These are phyloP conservation scores for Eulithis prunata DNA, from an alignment of 2,888 invertebrate species.

Conservation along the genomic window DNA sequence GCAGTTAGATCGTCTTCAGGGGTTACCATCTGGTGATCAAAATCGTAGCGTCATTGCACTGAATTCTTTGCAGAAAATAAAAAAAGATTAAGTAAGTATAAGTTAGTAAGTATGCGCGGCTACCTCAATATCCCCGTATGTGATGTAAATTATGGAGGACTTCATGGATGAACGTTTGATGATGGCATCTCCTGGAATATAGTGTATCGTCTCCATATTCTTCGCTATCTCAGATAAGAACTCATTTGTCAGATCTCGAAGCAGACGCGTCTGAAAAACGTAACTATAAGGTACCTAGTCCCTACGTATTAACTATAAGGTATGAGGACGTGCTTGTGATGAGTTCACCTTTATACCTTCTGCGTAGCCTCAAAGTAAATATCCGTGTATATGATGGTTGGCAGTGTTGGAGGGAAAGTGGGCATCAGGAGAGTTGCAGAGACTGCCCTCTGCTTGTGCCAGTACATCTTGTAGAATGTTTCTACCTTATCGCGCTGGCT, in stretches of 20 bases:
- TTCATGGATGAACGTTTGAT: slow-evolving; percentile 63
- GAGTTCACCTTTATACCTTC: slow-evolving; percentile 51
- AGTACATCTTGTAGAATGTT: slow-evolving; percentile 75
- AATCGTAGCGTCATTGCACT: background rate
- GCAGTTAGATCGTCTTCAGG: slow-evolving; percentile 73
- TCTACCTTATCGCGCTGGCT: slow-evolving; percentile 65
- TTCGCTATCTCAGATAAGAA: slow-evolving; percentile 68
- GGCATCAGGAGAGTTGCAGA: slow-evolving; percentile 61
- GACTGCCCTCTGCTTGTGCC: slow-evolving; percentile 71
- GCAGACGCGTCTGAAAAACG: slow-evolving; percentile 58
- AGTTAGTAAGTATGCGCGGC: too few relatives aligned
- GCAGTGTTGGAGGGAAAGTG: slow-evolving; percentile 64
- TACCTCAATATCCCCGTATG: slow-evolving; percentile 72
- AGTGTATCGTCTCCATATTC: slow-evolving; percentile 67
- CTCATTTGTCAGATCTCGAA: slow-evolving; percentile 64
- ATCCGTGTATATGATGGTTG: slow-evolving; percentile 60
- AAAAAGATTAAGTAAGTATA: background rate
- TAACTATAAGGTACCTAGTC: background rate
- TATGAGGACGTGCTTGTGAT: background rate
- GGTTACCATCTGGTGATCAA: slow-evolving; percentile 61
- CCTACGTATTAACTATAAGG: too few relatives aligned
- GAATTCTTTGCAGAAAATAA: background rate
- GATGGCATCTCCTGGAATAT: slow-evolving; percentile 71
- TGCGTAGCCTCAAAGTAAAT: slow-evolving; percentile 74
- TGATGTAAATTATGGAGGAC: slow-evolving; percentile 64